A percentile compares a stretch with the other conserved stretches of the same genome.
phyloP scores from a whole-genome alignment of 2,113 vertebrate genomes.

The Mus pahari region DNA sequence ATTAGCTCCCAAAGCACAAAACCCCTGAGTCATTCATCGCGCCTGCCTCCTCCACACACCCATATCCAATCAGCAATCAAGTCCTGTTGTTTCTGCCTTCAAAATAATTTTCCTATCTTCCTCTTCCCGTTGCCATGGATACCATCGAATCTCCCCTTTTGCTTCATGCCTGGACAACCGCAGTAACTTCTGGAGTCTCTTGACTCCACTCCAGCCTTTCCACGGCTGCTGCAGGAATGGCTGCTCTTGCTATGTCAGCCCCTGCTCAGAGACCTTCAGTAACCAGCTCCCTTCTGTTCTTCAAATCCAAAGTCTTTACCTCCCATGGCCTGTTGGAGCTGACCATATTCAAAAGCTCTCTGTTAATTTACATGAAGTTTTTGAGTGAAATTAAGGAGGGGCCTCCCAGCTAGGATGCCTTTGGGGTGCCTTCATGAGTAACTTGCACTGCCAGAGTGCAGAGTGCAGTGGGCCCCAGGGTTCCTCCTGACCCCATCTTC shows the following conservation, averaged over 20 bases:
- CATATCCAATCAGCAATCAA: constrained; percentile 75
- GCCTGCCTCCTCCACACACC: constrained; percentile 9
- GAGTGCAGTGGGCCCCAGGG: not conserved
- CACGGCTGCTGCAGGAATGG: constrained; percentile 9
- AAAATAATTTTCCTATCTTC: constrained; percentile 70
- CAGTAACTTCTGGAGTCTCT: constrained; percentile 60
- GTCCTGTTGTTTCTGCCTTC: constrained; percentile 77
- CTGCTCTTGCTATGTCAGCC: not conserved
- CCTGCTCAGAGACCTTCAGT: not conserved
- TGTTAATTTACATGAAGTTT: not conserved
- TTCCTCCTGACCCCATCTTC: not conserved
- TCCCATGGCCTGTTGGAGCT: not conserved
- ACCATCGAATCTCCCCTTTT: constrained; percentile 62
- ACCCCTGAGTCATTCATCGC: constrained; percentile 68
- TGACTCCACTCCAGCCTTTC: not conserved
- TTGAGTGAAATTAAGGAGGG: constrained; percentile 4
- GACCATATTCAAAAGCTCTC: constrained; percentile 6
- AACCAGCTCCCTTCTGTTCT: not conserved
- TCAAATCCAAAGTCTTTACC: constrained; percentile 5
- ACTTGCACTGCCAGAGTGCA: not conserved
- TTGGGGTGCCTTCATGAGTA: not conserved
- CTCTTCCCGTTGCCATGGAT: constrained; percentile 75
- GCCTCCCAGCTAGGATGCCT: not conserved
- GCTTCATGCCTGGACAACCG: constrained; percentile 67
- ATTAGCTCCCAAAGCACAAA: constrained; percentile 53